phyloP scores from a whole-genome alignment of 2,888 invertebrate genomes.

The Melitaea athalia region DNA sequence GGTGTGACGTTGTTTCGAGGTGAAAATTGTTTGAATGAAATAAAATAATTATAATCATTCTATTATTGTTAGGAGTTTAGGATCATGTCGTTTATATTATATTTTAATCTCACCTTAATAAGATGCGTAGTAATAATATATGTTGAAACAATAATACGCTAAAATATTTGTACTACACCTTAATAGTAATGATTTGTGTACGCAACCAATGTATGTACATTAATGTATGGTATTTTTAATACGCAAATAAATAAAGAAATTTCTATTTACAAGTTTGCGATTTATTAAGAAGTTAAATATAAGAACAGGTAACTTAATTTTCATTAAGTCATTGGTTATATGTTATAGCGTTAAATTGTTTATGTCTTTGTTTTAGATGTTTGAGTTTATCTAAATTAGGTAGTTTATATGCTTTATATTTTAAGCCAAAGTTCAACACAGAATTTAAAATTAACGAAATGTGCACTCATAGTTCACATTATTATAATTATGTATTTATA shows the following conservation, averaged over 20 bases:
- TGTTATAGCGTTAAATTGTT: slow-evolving; percentile 72
- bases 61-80: slow-evolving; percentile 10
- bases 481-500: slow-evolving; percentile 8
- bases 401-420: slow-evolving; percentile 48
- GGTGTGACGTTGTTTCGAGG: slow-evolving; percentile 7
- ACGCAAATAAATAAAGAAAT: slow-evolving; percentile 1
- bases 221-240: slow-evolving; percentile 13
- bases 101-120: slow-evolving; percentile 3
- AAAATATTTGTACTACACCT: slow-evolving; percentile 8
- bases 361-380: slow-evolving; percentile 72
- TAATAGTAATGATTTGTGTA: slow-evolving; percentile 1
- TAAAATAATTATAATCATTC: slow-evolving; percentile 3
- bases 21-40: slow-evolving; percentile 5
- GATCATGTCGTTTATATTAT: slow-evolving; percentile 8
- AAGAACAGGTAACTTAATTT: slow-evolving; percentile 16
- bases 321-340: slow-evolving; percentile 34
- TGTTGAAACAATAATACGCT: not conserved
- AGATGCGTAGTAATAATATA: not conserved
- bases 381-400: slow-evolving; percentile 61
- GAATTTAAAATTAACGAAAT: slow-evolving; percentile 28
- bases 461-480: slow-evolving; percentile 16
- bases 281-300: slow-evolving; percentile 15
- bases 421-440: slow-evolving; percentile 63
- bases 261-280: slow-evolving; percentile 12
- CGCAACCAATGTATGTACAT: not conserved